Evolutionary conservation across 2,113 vertebrate genomes (phyloP).

Genomic region (Hiodon tergisus): DNA sequence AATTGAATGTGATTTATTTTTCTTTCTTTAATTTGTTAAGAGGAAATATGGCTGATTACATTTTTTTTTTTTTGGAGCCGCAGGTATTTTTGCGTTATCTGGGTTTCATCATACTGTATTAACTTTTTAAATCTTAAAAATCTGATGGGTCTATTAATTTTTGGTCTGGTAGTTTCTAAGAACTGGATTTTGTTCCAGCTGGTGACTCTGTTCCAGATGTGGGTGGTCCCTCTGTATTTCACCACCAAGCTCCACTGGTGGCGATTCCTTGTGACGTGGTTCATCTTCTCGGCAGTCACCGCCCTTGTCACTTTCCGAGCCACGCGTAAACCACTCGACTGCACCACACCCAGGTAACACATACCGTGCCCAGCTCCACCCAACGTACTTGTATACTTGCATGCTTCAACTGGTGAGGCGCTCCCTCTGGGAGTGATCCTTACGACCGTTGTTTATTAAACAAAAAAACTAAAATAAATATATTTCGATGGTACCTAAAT

Average conservation of each 20-base stretch:
- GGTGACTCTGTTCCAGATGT: conserved; percentile 99
- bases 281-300: conserved; percentile 88
- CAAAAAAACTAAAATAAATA: too few relatives aligned
- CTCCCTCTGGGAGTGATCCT: too few relatives aligned
- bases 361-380: background rate
- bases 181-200: conserved; percentile 60
- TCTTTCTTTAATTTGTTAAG: too few relatives aligned
- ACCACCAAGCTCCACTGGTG: conserved; percentile 97
- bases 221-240: conserved; percentile 97
- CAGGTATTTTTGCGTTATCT: too few relatives aligned
- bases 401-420: too few relatives aligned
- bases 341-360: conserved; percentile 85
- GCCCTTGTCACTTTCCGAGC: conserved; percentile 88
- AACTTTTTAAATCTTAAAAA: too few relatives aligned
- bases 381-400: background rate
- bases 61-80: too few relatives aligned
- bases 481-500: too few relatives aligned
- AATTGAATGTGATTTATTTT: too few relatives aligned
- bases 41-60: too few relatives aligned
- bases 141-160: background rate
- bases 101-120: too few relatives aligned
- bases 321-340: conserved; percentile 86
- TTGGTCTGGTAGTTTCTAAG: background rate
- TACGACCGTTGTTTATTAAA: too few relatives aligned
- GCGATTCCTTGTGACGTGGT: conserved; percentile 91